Evolutionary conservation across 2,888 invertebrate genomes (phyloP), one percentile per base, ranked within the genome.

Genomic region (Drosophila demipolita): DNA sequence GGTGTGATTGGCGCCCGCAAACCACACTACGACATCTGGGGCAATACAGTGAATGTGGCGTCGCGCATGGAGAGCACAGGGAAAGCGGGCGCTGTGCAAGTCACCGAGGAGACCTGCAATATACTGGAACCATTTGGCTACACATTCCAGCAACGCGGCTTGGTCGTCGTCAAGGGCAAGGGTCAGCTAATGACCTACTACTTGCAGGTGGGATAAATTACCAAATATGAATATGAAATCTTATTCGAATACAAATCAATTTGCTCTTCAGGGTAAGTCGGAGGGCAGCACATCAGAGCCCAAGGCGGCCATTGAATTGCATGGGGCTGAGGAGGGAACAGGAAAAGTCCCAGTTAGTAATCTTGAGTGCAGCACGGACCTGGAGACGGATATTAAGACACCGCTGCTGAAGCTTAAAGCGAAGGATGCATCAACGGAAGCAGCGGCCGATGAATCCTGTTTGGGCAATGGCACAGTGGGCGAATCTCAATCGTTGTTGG

Each of bases 41-140:
- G 98, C 2, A 98, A 99, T 92, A 98, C 98, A 0, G 98, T 99
- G 20, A 99, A 99, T 92, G 99, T 99, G 1, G 98, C 99, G 8
- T 98, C 98, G 0, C 94, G 99, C 68, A 99, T 99, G 99, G 99
- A 99, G 92, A 98, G 98, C 91, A 99, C 99, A 0, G 99, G 99
- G 73, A 98, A 98, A 94, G 98, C 98, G 63, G 98, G 98, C 7
- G 97, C 96, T 82, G 97, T 98, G 89, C 98, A 99, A 98, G 98
- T 99, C 33, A 99, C 99, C 0, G 98, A 98, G 92, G 99, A 99
- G 92, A 99, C 98, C 0, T 96, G 97, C 87, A 95, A 96, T 82
- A 98, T 99, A 78, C 95, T 99, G 32, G 95, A 97, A 91, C 95
- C 95, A 59, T 98, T 98, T 91, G 98, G 98, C 1, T 99, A 98